phyloP scores from a whole-genome alignment of 64 coral and sea anemone species.

The Montipora efflorescens region DNA sequence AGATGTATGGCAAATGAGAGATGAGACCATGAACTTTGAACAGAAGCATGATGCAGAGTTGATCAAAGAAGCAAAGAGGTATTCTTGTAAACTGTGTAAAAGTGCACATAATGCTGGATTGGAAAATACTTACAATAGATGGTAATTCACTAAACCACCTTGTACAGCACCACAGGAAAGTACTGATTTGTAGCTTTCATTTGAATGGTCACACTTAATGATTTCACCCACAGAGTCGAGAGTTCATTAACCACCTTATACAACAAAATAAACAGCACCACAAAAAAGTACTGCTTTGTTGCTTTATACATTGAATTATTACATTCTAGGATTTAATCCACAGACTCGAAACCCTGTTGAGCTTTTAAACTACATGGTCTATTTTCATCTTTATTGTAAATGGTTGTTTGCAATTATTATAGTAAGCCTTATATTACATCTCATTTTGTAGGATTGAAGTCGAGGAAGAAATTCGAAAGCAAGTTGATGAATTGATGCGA shows the following conservation, averaged over 20 bases:
- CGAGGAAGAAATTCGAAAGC: conserved; percentile 90
- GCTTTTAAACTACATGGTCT: too few species aligned
- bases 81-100: background rate
- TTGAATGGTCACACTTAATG: background rate
- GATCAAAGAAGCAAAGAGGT: conserved; percentile 99
- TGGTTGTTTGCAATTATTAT: background rate
- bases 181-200: background rate
- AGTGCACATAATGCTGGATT: too few species aligned
- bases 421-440: background rate
- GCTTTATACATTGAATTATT: too few species aligned
- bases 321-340: too few species aligned
- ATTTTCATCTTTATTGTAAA: background rate
- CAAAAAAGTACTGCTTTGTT: too few species aligned
- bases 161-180: background rate
- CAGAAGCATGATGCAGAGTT: conserved; percentile 94
- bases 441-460: conserved; percentile 90
- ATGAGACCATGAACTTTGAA: conserved; percentile 91
- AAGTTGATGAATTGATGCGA: conserved; percentile 97
- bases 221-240: too few species aligned
- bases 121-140: too few species aligned
- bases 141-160: too few species aligned
- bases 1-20: conserved; percentile 98
- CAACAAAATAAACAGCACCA: background rate
- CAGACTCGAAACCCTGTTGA: too few species aligned
- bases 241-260: background rate